These are phyloP conservation scores for Gymnothorax reevesii DNA, from an alignment of 2,797 vertebrate species.

Conservation along the genomic window DNA sequence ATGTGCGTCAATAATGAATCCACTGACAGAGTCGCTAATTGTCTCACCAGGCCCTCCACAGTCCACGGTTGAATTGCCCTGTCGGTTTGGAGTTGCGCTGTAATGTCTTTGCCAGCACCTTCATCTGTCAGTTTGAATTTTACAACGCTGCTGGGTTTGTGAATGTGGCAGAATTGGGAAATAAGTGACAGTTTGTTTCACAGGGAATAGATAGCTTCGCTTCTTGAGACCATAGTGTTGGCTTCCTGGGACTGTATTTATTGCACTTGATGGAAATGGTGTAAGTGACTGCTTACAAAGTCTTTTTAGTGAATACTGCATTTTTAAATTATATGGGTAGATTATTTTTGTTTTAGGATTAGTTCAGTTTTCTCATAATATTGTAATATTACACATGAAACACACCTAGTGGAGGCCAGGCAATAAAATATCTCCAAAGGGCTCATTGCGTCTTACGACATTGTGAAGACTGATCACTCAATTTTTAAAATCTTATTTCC, in stretches of 20 bases:
- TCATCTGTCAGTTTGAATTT: slow-evolving; percentile 8
- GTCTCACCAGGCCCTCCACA: slow-evolving; percentile 24
- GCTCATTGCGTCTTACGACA: background rate
- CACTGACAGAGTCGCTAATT: slow-evolving; percentile 25
- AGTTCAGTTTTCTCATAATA: background rate
- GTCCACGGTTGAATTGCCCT: slow-evolving; percentile 20
- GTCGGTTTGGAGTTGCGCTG: slow-evolving; percentile 3
- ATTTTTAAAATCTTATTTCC: background rate
- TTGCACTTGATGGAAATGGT: slow-evolving; percentile 3
- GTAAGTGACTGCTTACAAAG: background rate
- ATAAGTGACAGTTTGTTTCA: background rate
- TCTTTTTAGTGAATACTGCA: background rate
- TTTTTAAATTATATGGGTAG: background rate
- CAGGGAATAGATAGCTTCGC: background rate
- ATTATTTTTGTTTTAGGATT: background rate
- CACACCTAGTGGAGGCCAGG: background rate
- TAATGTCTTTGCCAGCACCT: slow-evolving; percentile 18
- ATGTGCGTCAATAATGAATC: slow-evolving; percentile 28
- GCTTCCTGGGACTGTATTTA: background rate
- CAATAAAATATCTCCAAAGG: background rate
- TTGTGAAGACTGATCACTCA: slow-evolving; percentile 10
- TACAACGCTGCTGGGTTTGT: background rate
- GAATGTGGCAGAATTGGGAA: background rate
- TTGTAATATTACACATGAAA: background rate
- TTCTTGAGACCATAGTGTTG: background rate